phyloP scores from a whole-genome alignment of 2,888 invertebrate genomes.

The Drosophila putrida region DNA sequence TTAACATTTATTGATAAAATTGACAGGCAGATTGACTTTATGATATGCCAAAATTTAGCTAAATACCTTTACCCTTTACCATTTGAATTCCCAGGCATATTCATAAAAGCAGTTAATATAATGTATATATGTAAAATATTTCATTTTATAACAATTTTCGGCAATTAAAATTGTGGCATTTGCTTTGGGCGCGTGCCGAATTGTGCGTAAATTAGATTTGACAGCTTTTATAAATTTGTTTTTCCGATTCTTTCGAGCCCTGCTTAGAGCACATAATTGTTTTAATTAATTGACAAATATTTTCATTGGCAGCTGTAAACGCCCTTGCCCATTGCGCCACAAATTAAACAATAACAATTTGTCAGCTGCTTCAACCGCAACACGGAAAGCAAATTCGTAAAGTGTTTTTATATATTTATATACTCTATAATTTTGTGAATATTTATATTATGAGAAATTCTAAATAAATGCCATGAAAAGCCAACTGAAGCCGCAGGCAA shows the following conservation, averaged over 20 bases:
- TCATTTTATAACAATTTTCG: conserved; percentile 13
- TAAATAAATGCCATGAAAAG: conserved; percentile 55
- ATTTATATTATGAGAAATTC: conserved; percentile 45
- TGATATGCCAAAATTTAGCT: background rate
- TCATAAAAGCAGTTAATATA: background rate
- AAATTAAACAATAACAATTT: conserved; percentile 57
- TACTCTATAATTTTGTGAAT: conserved; percentile 7
- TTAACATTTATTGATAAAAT: background rate
- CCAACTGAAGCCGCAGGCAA: conserved; percentile 33
- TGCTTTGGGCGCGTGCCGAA: conserved; percentile 40
- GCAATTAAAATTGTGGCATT: conserved; percentile 38
- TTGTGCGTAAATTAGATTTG: conserved; percentile 46
- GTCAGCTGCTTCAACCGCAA: conserved; percentile 36
- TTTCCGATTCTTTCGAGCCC: background rate
- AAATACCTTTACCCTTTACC: background rate
- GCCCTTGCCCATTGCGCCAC: conserved; percentile 3
- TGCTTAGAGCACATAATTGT: conserved; percentile 18
- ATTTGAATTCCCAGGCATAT: background rate
- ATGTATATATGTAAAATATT: background rate
- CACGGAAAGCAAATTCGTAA: conserved; percentile 15
- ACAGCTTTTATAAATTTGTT: conserved; percentile 21
- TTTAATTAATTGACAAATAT: conserved; percentile 65
- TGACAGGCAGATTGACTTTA: background rate
- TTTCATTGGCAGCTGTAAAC: conserved; percentile 41
- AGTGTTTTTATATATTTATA: conserved; percentile 14